phyloP scores from a whole-genome alignment of 2,113 vertebrate genomes.

The Sakesphorus luctuosus region DNA sequence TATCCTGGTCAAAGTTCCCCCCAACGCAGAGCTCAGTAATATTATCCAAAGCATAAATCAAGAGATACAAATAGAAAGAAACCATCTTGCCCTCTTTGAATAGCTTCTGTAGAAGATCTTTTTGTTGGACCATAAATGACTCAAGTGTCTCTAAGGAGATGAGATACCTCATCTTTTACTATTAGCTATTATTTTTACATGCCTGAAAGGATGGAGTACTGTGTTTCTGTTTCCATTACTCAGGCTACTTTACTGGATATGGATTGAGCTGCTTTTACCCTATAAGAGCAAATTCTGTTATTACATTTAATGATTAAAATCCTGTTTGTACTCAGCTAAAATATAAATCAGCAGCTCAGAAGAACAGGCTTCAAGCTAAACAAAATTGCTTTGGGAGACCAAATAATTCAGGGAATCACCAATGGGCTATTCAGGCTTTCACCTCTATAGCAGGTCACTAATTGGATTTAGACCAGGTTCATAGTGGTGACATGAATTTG shows the following conservation, averaged over 20 bases:
- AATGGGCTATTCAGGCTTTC: slow-evolving; percentile 38
- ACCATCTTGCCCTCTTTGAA: not conserved
- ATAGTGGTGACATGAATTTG: slow-evolving; percentile 21
- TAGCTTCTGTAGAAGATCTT: slow-evolving; percentile 7
- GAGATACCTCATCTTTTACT: slow-evolving; percentile 46
- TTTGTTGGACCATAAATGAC: not conserved
- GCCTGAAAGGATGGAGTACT: slow-evolving; percentile 18
- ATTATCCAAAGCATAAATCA: not conserved
- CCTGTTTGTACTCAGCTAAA: slow-evolving; percentile 50
- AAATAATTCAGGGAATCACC: slow-evolving; percentile 58
- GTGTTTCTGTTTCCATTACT: slow-evolving; percentile 58
- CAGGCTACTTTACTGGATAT: slow-evolving; percentile 31
- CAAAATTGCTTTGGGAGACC: slow-evolving; percentile 69
- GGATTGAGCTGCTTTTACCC: slow-evolving; percentile 54
- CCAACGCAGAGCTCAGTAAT: not conserved
- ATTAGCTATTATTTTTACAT: slow-evolving; percentile 42
- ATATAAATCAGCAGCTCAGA: slow-evolving; percentile 64
- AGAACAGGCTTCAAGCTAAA: slow-evolving; percentile 66
- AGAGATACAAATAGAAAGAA: not conserved
- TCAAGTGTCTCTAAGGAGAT: not conserved
- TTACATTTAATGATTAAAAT: slow-evolving; percentile 70
- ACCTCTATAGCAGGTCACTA: slow-evolving; percentile 58
- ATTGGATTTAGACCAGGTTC: slow-evolving; percentile 58
- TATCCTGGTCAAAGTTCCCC: not conserved
- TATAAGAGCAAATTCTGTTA: slow-evolving; percentile 58